Percentiles rank a stretch among this genome's conserved stretches.
phyloP scores from a whole-genome alignment of 1,140 invertebrate species.

The Tyrophagus putrescentiae region DNA sequence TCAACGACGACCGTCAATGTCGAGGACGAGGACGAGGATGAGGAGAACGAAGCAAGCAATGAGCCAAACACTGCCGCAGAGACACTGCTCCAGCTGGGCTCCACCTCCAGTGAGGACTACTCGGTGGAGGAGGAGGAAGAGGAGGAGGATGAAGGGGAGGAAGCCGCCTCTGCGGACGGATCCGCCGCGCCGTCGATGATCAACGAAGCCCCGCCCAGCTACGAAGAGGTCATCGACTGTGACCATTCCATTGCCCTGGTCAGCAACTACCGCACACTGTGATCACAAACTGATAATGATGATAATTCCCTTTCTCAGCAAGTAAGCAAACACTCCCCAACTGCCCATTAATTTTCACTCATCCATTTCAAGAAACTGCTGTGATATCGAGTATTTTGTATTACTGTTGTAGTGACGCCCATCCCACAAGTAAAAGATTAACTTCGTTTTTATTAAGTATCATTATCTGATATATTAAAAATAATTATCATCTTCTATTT shows the following conservation, averaged over 20 bases:
- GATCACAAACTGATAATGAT: too few relatives aligned
- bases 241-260: not conserved
- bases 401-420: not conserved
- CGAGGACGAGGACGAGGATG: not conserved
- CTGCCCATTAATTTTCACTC: not conserved
- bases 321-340: too few relatives aligned
- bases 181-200: not conserved
- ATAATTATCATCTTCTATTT: not conserved
- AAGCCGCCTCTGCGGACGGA: not conserved
- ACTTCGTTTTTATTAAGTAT: too few relatives aligned
- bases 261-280: not conserved
- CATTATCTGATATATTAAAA: too few relatives aligned
- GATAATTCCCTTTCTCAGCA: too few relatives aligned
- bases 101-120: not conserved
- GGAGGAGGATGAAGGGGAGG: not conserved
- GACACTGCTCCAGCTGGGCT: not conserved
- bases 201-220: conserved; percentile 6
- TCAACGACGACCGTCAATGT: not conserved
- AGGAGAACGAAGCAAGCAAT: conserved; percentile 3
- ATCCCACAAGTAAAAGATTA: too few relatives aligned
- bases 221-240: conserved; percentile 12
- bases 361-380: not conserved
- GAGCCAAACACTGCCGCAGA: conserved; percentile 2
- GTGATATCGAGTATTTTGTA: not conserved
- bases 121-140: not conserved